These are phyloP conservation scores for Coccyzus lansbergi DNA, from an alignment of 2,797 vertebrate genomes.

Conservation along the genomic window DNA sequence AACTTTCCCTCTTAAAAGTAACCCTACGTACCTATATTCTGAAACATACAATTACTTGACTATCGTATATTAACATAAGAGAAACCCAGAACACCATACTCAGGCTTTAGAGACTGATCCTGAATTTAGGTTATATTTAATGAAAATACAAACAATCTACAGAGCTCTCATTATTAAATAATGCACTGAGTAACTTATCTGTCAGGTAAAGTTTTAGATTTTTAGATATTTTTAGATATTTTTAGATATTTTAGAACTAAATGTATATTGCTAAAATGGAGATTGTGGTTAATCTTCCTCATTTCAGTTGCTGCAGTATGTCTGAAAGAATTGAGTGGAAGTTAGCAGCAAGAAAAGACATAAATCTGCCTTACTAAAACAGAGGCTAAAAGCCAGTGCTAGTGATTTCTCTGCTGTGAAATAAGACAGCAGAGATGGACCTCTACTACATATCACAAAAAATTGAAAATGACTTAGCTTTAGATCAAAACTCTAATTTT, in stretches of 20 bases:
- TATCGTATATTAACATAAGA: background rate
- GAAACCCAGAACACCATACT: background rate
- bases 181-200: constrained; percentile 53
- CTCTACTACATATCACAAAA: background rate
- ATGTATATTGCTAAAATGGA: background rate
- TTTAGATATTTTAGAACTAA: constrained; percentile 32
- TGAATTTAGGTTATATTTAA: constrained; percentile 39
- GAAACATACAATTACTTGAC: background rate
- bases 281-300: background rate
- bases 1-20: background rate
- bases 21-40: constrained; percentile 1
- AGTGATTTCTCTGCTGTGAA: constrained; percentile 21
- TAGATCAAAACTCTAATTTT: background rate
- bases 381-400: constrained; percentile 12
- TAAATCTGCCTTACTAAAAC: constrained; percentile 23
- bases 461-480: constrained; percentile 12
- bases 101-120: background rate
- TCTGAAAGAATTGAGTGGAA: constrained; percentile 39
- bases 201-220: background rate
- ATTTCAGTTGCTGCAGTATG: constrained; percentile 33
- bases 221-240: too few species aligned
- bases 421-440: background rate
- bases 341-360: constrained; percentile 23
- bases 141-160: constrained; percentile 51
- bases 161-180: constrained; percentile 43